Evolutionary conservation across 2,113 vertebrate species (phyloP).

Genomic region (Pterophyllum scalare): DNA sequence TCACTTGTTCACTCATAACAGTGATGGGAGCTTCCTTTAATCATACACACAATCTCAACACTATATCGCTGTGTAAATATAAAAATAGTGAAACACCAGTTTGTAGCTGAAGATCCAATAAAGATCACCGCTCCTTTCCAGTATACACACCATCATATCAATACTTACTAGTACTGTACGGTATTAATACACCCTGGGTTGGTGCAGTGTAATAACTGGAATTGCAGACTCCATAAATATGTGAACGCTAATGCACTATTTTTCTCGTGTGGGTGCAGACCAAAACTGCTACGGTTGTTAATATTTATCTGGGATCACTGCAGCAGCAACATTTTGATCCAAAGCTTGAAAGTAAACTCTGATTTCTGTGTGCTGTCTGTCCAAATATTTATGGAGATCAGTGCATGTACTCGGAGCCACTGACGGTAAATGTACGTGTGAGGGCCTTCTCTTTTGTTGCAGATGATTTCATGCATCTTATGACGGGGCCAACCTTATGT

Average conservation of each 20-base stretch:
- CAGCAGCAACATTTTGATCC: neutral
- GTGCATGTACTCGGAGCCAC: neutral
- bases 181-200: neutral
- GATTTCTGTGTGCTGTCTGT: neutral
- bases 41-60: slow-evolving; percentile 3
- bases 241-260: neutral
- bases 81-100: neutral
- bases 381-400: slow-evolving; percentile 20
- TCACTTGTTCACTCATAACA: neutral
- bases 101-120: slow-evolving; percentile 14
- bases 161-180: slow-evolving; percentile 5
- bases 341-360: slow-evolving; percentile 16
- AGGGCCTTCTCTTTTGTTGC: neutral
- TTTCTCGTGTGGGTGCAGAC: neutral
- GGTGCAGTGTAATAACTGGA: neutral
- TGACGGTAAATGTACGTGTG: neutral
- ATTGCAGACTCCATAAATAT: slow-evolving; percentile 1
- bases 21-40: neutral
- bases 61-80: neutral
- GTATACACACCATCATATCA: neutral
- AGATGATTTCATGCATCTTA: slow-evolving; percentile 11
- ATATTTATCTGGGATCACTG: slow-evolving; percentile 10
- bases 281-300: neutral
- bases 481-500: slow-evolving; percentile 61
- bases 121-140: neutral